Evolutionary conservation across 1,140 invertebrate species (phyloP).

Genomic region (Steinernema feltiae): DNA sequence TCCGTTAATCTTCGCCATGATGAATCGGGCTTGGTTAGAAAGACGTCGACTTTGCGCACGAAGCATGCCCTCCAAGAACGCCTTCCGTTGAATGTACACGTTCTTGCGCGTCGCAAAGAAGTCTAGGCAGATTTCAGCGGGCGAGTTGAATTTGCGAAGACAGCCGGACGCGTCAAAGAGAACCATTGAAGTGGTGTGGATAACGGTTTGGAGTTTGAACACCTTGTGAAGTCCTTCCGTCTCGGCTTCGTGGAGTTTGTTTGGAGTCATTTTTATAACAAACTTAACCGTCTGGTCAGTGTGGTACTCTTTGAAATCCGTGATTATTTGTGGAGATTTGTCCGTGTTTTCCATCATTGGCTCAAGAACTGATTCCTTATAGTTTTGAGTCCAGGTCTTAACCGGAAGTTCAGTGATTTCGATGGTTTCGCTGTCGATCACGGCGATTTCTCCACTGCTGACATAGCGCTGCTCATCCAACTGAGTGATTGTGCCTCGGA

Average conservation of each 20-base stretch:
- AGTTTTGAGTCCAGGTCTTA: constrained; percentile 86
- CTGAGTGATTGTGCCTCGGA: constrained; percentile 61
- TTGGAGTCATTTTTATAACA: constrained; percentile 72
- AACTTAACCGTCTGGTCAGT: constrained; percentile 90
- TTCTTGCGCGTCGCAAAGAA: constrained; percentile 77
- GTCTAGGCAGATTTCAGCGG: constrained; percentile 74
- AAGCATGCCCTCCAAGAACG: constrained; percentile 80
- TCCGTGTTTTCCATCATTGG: constrained; percentile 77
- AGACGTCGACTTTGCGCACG: constrained; percentile 81
- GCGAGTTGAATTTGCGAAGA: constrained; percentile 72
- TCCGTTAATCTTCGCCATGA: constrained; percentile 92
- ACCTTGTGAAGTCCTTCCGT: constrained; percentile 83
- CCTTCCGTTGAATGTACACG: constrained; percentile 79
- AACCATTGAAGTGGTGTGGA: constrained; percentile 80
- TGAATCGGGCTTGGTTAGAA: constrained; percentile 68
- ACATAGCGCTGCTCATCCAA: constrained; percentile 43
- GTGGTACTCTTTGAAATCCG: constrained; percentile 84
- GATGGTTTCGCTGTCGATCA: constrained; percentile 60
- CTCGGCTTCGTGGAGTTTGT: constrained; percentile 73
- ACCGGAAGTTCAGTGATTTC: constrained; percentile 96
- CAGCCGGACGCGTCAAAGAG: constrained; percentile 82
- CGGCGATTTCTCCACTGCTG: constrained; percentile 41
- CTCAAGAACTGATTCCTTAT: constrained; percentile 90
- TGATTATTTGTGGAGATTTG: constrained; percentile 60
- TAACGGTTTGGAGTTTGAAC: constrained; percentile 71